Base-by-base conservation (phyloP, 2,113 vertebrate species). In the Hymenochirus boettgeri region DNA sequence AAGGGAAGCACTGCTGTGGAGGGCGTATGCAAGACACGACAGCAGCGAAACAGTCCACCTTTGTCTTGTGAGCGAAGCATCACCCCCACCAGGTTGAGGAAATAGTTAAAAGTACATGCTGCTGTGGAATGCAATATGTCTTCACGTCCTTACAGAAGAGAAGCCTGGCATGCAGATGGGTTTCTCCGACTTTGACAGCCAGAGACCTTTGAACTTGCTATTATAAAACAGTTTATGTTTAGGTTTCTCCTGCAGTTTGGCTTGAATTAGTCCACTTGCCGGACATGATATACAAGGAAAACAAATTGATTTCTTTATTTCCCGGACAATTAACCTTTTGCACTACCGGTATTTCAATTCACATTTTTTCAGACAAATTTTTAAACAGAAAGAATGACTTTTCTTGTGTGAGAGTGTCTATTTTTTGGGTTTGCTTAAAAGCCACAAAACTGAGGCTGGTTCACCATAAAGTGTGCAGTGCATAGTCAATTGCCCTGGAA, bases 131-230 rank as follows among this genome's bases (percentile, higher is more conserved):
- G 13, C 26, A 10, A 25, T 0, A 2, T 6, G 58, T 19, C 65
- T 58, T 61, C 71, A 52, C 72, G 59, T 56, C 62, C 65, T 8
- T 33, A 37, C 42, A 39, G 59, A 50, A 70, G 74, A 79, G 76
- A 78, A 77, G 73, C 77, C 83, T 85, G 83, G 80, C 72, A 70
- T 57, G 54, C 81, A 85, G 79, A 87, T 84, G 82, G 82, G 73
- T 77, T 69, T 69, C 73, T 83, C 4, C 79, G 76, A 79, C 73
- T 77, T 62, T 65, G 71, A 79, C 77, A 74, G 79, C 79, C 77
- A 80, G 46, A 76, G 80, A 88, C 80, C 84, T 87, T 83, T 89
- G 82, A 88, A 87, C 84, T 87, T 86, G 77, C 83, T 88, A 89
- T 88, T 87, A 86, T 87, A 66, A 81, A 84, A 79, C 75, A 78